These are phyloP conservation scores for Bicyclus anynana DNA, from an alignment of 1,140 invertebrate species.

Conservation along the genomic window DNA sequence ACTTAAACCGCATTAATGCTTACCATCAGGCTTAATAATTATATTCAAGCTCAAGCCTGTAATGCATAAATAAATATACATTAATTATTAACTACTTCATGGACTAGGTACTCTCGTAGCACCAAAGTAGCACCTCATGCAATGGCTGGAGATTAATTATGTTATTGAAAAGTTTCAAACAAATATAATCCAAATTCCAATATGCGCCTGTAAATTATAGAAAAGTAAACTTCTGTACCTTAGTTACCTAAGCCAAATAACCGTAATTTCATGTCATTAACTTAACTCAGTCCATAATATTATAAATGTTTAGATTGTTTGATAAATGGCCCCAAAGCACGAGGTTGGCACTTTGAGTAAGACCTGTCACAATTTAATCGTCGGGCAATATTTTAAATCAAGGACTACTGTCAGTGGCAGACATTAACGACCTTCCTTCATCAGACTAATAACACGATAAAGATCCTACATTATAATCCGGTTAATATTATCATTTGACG, in stretches of 20 bases:
- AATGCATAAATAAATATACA: too few species aligned
- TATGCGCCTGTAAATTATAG: background rate
- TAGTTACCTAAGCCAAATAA: background rate
- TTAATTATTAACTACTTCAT: too few species aligned
- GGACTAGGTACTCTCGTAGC: too few species aligned
- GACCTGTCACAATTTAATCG: constrained; percentile 21
- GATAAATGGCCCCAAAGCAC: constrained; percentile 7
- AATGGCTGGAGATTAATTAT: too few species aligned
- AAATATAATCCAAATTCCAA: background rate
- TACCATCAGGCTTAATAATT: too few species aligned
- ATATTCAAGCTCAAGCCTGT: too few species aligned
- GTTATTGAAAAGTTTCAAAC: too few species aligned
- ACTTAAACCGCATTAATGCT: too few species aligned
- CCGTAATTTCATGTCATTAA: constrained; percentile 3
- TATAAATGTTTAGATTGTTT: constrained; percentile 8
- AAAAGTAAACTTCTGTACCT: background rate
- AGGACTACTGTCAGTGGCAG: constrained; percentile 20
- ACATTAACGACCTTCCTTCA: constrained; percentile 20
- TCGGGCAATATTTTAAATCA: constrained; percentile 24
- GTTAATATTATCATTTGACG: too few species aligned
- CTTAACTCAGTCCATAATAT: constrained; percentile 1
- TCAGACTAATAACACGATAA: constrained; percentile 15
- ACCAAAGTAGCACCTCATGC: too few species aligned
- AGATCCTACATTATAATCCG: constrained; percentile 1
- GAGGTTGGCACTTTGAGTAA: constrained; percentile 16